Base-by-base conservation (phyloP, 2,113 vertebrate genomes). In the Nothoprocta pentlandii region DNA sequence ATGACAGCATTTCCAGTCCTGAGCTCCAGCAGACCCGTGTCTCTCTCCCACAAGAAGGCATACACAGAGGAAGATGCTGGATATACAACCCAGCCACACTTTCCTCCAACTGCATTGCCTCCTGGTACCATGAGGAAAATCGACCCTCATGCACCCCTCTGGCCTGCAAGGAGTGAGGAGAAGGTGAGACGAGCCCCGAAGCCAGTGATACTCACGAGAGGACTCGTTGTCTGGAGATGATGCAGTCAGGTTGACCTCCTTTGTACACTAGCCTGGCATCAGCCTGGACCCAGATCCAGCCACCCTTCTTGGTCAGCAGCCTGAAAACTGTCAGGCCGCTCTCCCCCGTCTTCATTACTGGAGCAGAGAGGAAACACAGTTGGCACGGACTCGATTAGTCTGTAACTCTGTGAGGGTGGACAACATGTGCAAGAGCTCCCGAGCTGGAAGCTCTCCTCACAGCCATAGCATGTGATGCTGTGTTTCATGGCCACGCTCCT, bases 201-300 rank as follows among this genome's bases (percentile, higher is more conserved):
- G 10, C 4, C 47, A 25, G 59, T 12, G 2, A 22, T 75, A 98
- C 98, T 98, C 94, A 99, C 97, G 96, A 95, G 30, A 99, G 68
- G n/a, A 96, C 97, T 91, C 92, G 95, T 96, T 98, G 98, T 41
- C 86, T 95, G 6, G 96, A 82, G 5, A 98, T 97, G 92, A 99
- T 99, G 93, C 98, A 98, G 15, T 98, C 98, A 0, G 98, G 98
- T 44, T 96, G 73, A 75, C 98, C 98, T 6, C 64, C 98, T 90
- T 98, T 98, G 96, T 97, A 98, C 36, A 99, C 95, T 28, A 99
- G 95, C 85, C 97, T 89, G 5, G 98, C 98, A 0, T 96, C 98
- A 85, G 98, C 26, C 95, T 99, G 98, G 51, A 99, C 97, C 98
- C 99, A 99, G 71, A 98, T 26, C 98, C 98, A 99, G 75, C 80